These are phyloP conservation scores for Mesoclemmys tuberculata DNA, from an alignment of 2,113 vertebrate genomes.

Conservation along the genomic window DNA sequence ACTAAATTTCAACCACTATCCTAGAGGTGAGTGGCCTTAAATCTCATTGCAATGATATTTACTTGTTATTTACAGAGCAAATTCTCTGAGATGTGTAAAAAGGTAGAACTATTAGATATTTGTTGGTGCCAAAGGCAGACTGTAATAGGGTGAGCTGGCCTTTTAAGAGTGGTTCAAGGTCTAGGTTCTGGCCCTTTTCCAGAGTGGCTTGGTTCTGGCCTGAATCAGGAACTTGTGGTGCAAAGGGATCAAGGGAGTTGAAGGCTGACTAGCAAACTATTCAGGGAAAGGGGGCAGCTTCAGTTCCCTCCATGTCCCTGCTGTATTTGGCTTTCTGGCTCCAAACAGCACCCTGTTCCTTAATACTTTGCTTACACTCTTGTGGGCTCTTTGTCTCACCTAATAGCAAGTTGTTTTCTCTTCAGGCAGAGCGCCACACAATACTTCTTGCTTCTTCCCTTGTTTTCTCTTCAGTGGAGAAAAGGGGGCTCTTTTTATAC, in stretches of 20 bases:
- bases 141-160: neutral
- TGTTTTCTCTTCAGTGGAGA: neutral
- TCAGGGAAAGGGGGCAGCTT: neutral
- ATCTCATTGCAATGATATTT: neutral
- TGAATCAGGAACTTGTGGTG: neutral
- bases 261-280: neutral
- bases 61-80: neutral
- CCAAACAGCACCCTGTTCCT: neutral
- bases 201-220: neutral
- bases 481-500: neutral
- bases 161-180: neutral
- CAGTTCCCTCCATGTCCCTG: rapidly evolving
- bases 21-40: neutral
- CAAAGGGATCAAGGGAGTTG: neutral
- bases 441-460: neutral
- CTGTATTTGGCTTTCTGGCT: neutral
- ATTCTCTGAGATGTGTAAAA: neutral
- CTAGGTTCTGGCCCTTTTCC: neutral
- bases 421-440: neutral
- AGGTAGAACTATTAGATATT: neutral
- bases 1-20: neutral
- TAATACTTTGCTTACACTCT: no score
- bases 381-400: neutral
- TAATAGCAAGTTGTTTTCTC: neutral
- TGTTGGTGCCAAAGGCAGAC: neutral